Evolutionary conservation across 2,113 vertebrate genomes (phyloP).

Genomic region (Erythrolamprus reginae): DNA sequence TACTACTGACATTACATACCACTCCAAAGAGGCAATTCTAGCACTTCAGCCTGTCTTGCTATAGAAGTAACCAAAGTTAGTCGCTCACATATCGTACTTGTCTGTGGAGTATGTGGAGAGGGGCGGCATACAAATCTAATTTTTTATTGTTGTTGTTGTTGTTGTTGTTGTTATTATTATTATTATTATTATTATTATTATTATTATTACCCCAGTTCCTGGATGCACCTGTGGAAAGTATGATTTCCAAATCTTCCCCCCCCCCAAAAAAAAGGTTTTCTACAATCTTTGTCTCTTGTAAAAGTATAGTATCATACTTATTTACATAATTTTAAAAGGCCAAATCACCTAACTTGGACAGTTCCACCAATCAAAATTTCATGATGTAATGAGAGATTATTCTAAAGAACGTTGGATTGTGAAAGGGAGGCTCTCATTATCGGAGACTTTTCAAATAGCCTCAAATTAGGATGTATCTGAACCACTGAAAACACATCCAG

Average conservation of each 20-base stretch:
- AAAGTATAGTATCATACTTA: background rate
- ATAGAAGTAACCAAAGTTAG: background rate
- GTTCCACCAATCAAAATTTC: background rate
- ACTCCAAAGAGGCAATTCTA: background rate
- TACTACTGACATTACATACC: background rate
- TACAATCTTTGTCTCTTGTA: background rate
- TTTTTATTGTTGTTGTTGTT: no score
- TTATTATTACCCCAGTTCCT: background rate
- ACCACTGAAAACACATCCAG: background rate
- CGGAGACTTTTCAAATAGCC: background rate
- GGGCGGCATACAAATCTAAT: no score
- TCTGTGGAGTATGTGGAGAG: no score
- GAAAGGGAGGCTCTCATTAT: background rate
- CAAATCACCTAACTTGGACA: background rate
- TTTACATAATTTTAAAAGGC: background rate
- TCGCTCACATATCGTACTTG: background rate
- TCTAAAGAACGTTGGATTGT: background rate
- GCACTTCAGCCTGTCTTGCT: background rate
- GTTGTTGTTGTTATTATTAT: no score
- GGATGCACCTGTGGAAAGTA: background rate
- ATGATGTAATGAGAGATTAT: background rate
- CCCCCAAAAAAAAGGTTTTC: background rate
- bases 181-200: no score
- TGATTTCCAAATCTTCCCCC: background rate
- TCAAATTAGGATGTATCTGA: background rate